A percentile compares a stretch with the other conserved stretches of the same genome.
These are phyloP conservation scores for Dissostichus mawsoni DNA, from an alignment of 2,113 vertebrate genomes.

Conservation along the genomic window DNA sequence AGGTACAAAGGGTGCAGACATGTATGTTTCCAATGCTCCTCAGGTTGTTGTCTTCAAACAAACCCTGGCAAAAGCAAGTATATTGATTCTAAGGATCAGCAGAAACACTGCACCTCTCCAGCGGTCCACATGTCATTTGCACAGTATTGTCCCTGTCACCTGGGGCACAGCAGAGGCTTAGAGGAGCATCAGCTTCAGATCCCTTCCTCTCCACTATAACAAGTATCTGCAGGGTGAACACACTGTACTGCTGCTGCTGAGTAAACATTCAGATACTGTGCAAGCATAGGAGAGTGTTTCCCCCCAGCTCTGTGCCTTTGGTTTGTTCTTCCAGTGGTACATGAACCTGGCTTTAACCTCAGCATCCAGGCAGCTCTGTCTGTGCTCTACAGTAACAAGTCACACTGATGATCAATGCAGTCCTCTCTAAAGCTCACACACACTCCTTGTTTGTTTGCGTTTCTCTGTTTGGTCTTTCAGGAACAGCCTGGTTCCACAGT, in stretches of 20 bases:
- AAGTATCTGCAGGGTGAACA: neutral
- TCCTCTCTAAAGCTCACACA: slow-evolving; percentile 32
- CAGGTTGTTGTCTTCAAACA: neutral
- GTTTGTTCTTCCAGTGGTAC: neutral
- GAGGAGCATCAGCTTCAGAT: neutral
- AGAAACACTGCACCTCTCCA: neutral
- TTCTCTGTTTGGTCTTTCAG: slow-evolving; percentile 47
- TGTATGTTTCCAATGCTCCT: neutral
- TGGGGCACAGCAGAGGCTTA: neutral
- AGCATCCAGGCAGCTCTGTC: neutral
- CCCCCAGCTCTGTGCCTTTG: neutral
- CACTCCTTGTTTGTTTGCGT: slow-evolving; percentile 38
- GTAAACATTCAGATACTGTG: neutral
- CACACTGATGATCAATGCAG: slow-evolving; percentile 34
- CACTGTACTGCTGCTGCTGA: neutral
- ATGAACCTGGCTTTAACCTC: neutral
- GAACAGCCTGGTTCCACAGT: slow-evolving; percentile 47
- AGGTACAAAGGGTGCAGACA: neutral
- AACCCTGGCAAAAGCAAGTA: neutral
- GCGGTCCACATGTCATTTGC: neutral
- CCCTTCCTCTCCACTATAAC: neutral
- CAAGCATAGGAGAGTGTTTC: neutral
- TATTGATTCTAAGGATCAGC: neutral
- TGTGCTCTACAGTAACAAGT: neutral
- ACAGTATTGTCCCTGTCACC: neutral